These are phyloP conservation scores for Schizothorax lantsangensis DNA, from an alignment of 2,797 vertebrate species.

Conservation along the genomic window DNA sequence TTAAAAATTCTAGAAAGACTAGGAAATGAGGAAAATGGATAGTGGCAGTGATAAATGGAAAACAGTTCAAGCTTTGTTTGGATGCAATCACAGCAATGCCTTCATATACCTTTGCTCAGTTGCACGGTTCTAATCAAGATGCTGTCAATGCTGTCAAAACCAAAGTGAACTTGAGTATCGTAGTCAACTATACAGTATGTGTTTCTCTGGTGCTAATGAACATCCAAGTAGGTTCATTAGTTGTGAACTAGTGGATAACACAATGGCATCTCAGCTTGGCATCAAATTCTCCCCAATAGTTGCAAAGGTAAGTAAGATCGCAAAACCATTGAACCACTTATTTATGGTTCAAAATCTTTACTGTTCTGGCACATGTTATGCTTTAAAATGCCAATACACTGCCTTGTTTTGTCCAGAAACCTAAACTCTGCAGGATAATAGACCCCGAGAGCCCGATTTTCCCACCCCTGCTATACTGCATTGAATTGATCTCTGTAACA, in stretches of 20 bases:
- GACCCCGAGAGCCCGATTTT: background rate
- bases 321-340: background rate
- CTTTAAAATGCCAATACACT: background rate
- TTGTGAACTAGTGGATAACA: background rate
- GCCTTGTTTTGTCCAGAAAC: background rate
- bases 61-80: background rate
- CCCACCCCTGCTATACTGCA: background rate
- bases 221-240: background rate
- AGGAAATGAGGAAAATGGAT: background rate
- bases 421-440: background rate
- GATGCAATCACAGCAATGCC: background rate
- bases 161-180: background rate
- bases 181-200: background rate
- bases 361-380: background rate
- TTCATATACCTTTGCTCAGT: background rate
- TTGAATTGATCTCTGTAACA: background rate
- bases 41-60: background rate
- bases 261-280: background rate
- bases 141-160: background rate
- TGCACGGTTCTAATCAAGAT: background rate
- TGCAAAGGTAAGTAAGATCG: background rate
- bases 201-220: background rate
- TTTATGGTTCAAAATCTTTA: background rate
- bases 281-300: background rate
- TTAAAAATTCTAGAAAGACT: background rate